These are phyloP conservation scores for Cryptus armator DNA, from an alignment of 2,888 invertebrate genomes.

Conservation along the genomic window DNA sequence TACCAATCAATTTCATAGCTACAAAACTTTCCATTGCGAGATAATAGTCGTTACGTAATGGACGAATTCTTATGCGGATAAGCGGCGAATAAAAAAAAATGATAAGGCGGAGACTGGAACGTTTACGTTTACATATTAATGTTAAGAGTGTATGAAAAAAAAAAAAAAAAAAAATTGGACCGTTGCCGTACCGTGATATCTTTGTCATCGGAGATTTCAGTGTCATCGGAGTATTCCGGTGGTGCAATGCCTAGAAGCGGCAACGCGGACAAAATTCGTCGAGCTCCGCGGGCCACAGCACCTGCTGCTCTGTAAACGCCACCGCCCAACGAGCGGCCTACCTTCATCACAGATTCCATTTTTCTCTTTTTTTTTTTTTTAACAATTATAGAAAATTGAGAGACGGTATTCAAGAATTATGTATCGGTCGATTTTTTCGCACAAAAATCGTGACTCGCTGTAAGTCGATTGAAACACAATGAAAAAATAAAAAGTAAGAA, in stretches of 20 bases:
- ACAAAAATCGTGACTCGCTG: background rate
- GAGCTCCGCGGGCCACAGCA: conserved; percentile 80
- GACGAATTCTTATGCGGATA: background rate
- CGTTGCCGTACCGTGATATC: conserved; percentile 73
- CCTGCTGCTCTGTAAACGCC: conserved; percentile 81
- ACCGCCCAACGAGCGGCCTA: conserved; percentile 80
- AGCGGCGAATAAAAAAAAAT: background rate
- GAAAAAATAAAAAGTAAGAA: background rate
- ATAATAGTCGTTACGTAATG: conserved; percentile 27
- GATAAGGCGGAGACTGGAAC: background rate
- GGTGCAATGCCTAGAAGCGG: conserved; percentile 80
- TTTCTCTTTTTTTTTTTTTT: conserved; percentile 7
- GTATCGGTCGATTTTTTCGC: conserved; percentile 1
- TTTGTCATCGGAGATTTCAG: conserved; percentile 67
- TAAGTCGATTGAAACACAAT: background rate
- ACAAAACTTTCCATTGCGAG: conserved; percentile 9
- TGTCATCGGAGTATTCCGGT: conserved; percentile 68
- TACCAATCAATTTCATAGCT: conserved; percentile 44
- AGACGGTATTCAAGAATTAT: background rate
- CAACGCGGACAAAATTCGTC: conserved; percentile 80
- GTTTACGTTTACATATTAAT: background rate
- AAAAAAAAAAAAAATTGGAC: background rate
- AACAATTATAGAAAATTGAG: background rate
- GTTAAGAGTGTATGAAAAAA: background rate
- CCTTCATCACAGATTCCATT: conserved; percentile 83